A percentile compares a stretch with the other conserved stretches of the same genome.
Evolutionary conservation across 1,140 invertebrate genomes (phyloP).

Genomic region (Heliconius hewitsoni): DNA sequence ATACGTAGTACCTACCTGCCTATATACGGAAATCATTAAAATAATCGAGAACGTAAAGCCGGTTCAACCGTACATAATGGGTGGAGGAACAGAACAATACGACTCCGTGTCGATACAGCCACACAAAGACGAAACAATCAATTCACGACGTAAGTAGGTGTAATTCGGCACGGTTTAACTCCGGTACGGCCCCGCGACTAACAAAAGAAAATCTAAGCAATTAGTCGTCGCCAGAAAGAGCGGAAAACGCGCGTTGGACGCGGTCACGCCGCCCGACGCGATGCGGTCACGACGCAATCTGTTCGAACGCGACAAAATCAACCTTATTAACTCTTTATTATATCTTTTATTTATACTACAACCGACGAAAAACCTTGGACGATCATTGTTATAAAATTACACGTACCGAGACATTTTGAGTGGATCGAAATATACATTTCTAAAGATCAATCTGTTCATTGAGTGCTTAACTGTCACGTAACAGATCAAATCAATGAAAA

Average conservation of each 20-base stretch:
- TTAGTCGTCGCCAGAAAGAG: conserved; percentile 80
- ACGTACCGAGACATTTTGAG: conserved; percentile 26
- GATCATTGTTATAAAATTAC: conserved; percentile 37
- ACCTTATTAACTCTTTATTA: conserved; percentile 44
- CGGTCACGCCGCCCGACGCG: conserved; percentile 67
- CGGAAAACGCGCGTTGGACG: conserved; percentile 78
- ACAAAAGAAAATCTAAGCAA: conserved; percentile 81
- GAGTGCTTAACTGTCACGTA: conserved; percentile 57
- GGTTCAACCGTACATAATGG: conserved; percentile 69
- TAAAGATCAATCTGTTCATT: conserved; percentile 43
- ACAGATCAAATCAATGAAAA: conserved; percentile 38
- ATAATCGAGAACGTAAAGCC: conserved; percentile 71
- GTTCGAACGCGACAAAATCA: conserved; percentile 40
- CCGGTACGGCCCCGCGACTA: conserved; percentile 73
- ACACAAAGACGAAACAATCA: conserved; percentile 79
- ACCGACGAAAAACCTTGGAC: conserved; percentile 38
- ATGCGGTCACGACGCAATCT: conserved; percentile 61
- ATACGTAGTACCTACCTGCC: conserved; percentile 24
- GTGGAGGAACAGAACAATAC: conserved; percentile 63
- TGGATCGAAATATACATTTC: conserved; percentile 33
- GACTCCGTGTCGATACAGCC: conserved; percentile 74
- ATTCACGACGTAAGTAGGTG: conserved; percentile 78
- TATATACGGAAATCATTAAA: conserved; percentile 57
- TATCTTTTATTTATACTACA: conserved; percentile 35
- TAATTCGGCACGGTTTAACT: conserved; percentile 72